These are phyloP conservation scores for Myodes glareolus DNA, from an alignment of 2,113 vertebrate species.

Conservation along the genomic window DNA sequence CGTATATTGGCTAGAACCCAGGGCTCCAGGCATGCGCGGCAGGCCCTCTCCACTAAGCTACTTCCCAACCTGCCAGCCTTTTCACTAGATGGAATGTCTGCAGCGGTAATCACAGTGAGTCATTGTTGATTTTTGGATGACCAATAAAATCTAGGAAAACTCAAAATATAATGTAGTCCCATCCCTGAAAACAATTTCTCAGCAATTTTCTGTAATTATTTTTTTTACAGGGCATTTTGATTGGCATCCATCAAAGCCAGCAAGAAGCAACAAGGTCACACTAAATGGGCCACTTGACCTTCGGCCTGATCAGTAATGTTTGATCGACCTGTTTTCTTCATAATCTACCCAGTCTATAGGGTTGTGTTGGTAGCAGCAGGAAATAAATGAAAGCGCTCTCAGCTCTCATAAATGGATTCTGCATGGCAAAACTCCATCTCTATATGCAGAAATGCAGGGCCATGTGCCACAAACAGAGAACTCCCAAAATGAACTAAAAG, in stretches of 20 bases:
- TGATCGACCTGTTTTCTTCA: background rate
- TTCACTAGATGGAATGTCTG: background rate
- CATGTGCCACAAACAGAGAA: background rate
- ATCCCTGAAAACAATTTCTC: background rate
- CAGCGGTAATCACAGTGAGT: background rate
- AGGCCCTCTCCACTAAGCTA: background rate
- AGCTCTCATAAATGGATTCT: background rate
- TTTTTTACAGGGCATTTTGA: background rate
- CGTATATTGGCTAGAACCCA: too few relatives aligned
- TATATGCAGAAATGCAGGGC: background rate
- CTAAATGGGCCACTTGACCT: background rate
- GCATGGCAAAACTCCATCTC: background rate
- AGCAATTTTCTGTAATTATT: background rate
- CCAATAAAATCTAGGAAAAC: background rate
- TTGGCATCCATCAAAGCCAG: background rate
- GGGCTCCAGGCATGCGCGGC: too few relatives aligned
- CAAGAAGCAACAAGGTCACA: background rate
- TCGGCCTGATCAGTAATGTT: background rate
- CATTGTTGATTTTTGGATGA: background rate
- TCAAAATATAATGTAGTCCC: background rate
- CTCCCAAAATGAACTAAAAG: slow-evolving; percentile 22
- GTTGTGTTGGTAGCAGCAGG: background rate
- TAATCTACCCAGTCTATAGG: background rate
- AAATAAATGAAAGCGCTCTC: background rate
- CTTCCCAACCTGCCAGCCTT: background rate